Percentiles rank a stretch among this genome's conserved stretches.
phyloP scores from a whole-genome alignment of 2,888 invertebrate genomes.

The Ellobium chinense region DNA sequence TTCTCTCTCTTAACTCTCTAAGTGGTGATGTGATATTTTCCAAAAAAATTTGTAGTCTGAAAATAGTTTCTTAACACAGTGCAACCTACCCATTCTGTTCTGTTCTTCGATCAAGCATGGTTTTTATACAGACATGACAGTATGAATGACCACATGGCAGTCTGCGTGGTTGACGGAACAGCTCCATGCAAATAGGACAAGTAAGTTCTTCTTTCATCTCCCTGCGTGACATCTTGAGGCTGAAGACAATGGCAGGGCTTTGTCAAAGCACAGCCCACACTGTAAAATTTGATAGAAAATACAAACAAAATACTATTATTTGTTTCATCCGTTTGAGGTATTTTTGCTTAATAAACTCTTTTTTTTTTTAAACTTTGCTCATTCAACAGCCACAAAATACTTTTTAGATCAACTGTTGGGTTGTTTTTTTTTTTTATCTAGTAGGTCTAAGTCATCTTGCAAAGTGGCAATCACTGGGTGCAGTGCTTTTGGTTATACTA shows the following conservation, averaged over 20 bases:
- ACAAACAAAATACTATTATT: neutral
- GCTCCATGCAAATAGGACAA: constrained; percentile 56
- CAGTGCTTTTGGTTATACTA: no score
- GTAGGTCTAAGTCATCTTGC: no score
- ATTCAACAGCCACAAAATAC: no score
- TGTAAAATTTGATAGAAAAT: no score
- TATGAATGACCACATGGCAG: constrained; percentile 56
- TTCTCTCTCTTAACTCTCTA: no score
- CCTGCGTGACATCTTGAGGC: constrained; percentile 37
- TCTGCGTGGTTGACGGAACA: constrained; percentile 53
- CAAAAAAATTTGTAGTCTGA: no score
- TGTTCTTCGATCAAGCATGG: constrained; percentile 38
- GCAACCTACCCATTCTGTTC: neutral
- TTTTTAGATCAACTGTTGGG: no score
- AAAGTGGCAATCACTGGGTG: no score
- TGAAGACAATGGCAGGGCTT: neutral
- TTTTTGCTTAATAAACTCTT: neutral
- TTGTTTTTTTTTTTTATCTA: no score
- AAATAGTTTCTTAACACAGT: no score
- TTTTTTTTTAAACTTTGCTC: neutral
- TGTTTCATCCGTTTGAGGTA: neutral
- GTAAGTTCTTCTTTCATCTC: constrained; percentile 53
- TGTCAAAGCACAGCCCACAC: no score
- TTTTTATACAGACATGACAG: constrained; percentile 52
- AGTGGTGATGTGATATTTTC: no score